Base-by-base conservation (phyloP, 2,888 invertebrate species). In the Polyploca ridens region DNA sequence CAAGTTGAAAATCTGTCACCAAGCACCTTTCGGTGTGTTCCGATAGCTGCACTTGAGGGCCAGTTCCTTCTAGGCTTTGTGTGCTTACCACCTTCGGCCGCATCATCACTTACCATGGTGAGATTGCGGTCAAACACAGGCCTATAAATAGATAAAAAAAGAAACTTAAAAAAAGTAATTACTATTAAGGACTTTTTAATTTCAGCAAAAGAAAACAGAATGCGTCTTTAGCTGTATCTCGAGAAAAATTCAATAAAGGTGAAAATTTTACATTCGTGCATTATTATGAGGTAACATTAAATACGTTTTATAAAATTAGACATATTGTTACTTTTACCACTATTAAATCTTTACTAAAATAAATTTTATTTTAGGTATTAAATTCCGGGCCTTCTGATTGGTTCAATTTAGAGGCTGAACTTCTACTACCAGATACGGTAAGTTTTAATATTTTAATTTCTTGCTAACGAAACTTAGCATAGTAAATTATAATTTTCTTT, bases 331-430 rank as follows among this genome's bases (percentile, higher is more conserved):
- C 11, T 62, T 19, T 33, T 10, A n/a, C 13, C 16, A 5, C 3
- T 58, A 54, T 10, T 41, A 54, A 16, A 33, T 16, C 2, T 27
- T 58, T 57, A 61, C 58, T n/a, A 62, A 8, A 58, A 33, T 62
- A 60, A 65, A 65, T 67, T 65, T 63, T 35, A 58, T 84, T 82
- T 58, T 77, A 93, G 91, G 77, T 94, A 19, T 88, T 83, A 1
- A 94, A 93, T 73, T 77, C 78, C 33, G 93, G 93, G 1, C 93
- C 93, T 0, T 93, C 93, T 0, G 86, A 91, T 71, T 90, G 89
- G 78, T 78, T 81, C 27, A 70, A 77, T 19, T 78, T 90, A 44
- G 69, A 79, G 44, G 84, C 80, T 1, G 67, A 75, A 1, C 74
- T 88, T 54, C 49, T 64, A 16, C 67, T 87, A 38, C 79, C 89